These are phyloP conservation scores for Synchiropus splendidus DNA, from an alignment of 2,113 vertebrate species.

Conservation along the genomic window DNA sequence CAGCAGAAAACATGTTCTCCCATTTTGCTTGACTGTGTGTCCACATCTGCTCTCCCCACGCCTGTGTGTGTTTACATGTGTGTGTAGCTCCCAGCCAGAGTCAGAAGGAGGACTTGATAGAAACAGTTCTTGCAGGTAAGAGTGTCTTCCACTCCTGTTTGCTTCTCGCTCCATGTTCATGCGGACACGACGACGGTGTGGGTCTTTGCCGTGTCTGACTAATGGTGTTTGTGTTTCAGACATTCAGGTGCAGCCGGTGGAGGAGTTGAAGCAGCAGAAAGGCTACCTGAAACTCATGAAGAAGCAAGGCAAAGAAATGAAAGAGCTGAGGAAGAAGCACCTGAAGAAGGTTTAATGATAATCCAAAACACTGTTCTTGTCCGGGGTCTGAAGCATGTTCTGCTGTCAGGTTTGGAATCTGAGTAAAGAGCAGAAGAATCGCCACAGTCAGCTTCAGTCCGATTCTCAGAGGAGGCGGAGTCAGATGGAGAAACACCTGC, in stretches of 20 bases:
- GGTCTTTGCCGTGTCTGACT: not conserved
- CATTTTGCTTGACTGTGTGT: slow-evolving; percentile 30
- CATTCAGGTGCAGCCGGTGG: slow-evolving; percentile 53
- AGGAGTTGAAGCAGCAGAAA: slow-evolving; percentile 73
- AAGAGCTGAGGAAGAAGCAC: slow-evolving; percentile 77
- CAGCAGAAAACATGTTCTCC: not conserved
- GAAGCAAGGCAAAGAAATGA: slow-evolving; percentile 76
- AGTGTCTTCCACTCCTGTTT: slow-evolving; percentile 4
- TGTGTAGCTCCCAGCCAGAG: slow-evolving; percentile 56
- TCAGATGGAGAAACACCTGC: slow-evolving; percentile 59
- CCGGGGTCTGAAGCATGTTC: not conserved
- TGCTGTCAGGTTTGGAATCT: slow-evolving; percentile 55
- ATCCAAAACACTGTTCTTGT: not conserved
- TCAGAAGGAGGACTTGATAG: slow-evolving; percentile 75
- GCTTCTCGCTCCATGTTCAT: slow-evolving; percentile 5
- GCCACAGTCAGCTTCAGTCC: slow-evolving; percentile 51
- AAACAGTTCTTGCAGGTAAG: slow-evolving; percentile 75
- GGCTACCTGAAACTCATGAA: slow-evolving; percentile 66
- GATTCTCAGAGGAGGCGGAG: slow-evolving; percentile 61
- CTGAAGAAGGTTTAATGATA: slow-evolving; percentile 61
- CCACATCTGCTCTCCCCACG: slow-evolving; percentile 16
- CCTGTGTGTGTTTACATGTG: slow-evolving; percentile 14
- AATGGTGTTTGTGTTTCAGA: slow-evolving; percentile 50
- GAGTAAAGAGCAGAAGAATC: slow-evolving; percentile 69
- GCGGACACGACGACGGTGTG: not conserved